Evolutionary conservation across 2,797 vertebrate species (phyloP), one percentile per base, ranked within the genome.

Genomic region (Paedocypris micromegethes): DNA sequence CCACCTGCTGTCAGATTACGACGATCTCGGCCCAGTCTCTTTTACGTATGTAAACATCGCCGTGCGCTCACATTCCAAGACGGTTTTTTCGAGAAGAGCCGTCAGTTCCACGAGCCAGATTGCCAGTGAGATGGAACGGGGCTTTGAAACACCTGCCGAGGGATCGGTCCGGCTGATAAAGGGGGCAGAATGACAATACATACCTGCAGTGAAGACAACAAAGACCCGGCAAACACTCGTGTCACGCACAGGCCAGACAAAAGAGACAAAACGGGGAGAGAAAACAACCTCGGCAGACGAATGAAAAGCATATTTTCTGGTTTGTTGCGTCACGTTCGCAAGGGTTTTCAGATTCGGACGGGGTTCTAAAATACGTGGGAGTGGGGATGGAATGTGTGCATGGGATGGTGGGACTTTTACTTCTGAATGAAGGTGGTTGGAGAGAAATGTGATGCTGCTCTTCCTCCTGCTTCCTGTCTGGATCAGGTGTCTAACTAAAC

Each of bases 11-110:
- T 81, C 79, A 67, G 74, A 87, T 87, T 78, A 79, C 71, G 64
- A 70, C 73, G 63, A 80, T 83, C 82, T 80, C 47, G 23, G 71
- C 66, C 76, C 71, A 79, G 83, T 84, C 83, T 80, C 70, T 76
- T 78, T 80, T 87, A 83, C 23, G 23, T 23, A 23, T 81, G 80
- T 88, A 90, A 88, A 89, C 86, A 85, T 86, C 80, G 70, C 70
- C 76, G 64, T 66, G 63, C 50, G 72, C 73, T 64, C 61, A 59
- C 73, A 73, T 75, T 74, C 70, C 73, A 60, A 37, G 57, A 54
- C 59, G 43, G 40, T 58, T 74, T 68, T 62, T 60, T 43, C 39
- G 39, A 43, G 75, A 65, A 68, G 64, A 66, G 64, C 66, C 7
- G 68, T 55, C 67, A 59, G 77, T 74, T 75, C 73, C 52, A 75